Evolutionary conservation across 1,140 invertebrate species (phyloP).

Genomic region (Tetramorium alpestre): DNA sequence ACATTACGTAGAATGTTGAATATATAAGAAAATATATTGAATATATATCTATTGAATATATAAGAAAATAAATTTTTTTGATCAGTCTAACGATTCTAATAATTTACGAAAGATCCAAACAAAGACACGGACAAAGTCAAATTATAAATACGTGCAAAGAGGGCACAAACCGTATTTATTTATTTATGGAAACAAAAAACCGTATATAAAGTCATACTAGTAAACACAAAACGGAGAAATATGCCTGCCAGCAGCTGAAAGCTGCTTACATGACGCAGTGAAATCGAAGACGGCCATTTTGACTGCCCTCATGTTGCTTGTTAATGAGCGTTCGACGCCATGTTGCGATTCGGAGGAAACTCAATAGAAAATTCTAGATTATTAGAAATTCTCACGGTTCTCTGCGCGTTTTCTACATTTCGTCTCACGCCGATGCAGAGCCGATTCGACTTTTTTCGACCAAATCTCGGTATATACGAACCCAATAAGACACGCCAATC

Average conservation of each 20-base stretch:
- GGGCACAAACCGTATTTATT: neutral
- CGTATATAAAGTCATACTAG: neutral
- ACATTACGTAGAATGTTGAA: neutral
- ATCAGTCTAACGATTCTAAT: neutral
- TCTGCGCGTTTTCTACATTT: neutral
- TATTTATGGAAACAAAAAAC: neutral
- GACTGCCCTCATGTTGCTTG: neutral
- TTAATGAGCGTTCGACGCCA: neutral
- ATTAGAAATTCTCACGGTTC: neutral
- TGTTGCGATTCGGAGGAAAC: constrained; percentile 50
- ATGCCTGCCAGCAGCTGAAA: neutral
- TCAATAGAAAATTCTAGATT: neutral
- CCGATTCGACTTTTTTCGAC: neutral
- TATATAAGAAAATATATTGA: neutral
- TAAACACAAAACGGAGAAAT: neutral
- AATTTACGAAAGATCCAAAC: neutral
- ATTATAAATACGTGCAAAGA: neutral
- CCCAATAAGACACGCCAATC: neutral
- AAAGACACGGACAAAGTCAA: neutral
- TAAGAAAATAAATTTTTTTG: neutral
- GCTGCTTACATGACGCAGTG: neutral
- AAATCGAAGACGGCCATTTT: constrained; percentile 67
- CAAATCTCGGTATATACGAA: neutral
- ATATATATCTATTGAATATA: neutral
- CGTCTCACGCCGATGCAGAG: neutral